Evolutionary conservation across 2,888 invertebrate species (phyloP), one percentile per base, ranked within the genome.

Genomic region (Sinotaia quadrata): DNA sequence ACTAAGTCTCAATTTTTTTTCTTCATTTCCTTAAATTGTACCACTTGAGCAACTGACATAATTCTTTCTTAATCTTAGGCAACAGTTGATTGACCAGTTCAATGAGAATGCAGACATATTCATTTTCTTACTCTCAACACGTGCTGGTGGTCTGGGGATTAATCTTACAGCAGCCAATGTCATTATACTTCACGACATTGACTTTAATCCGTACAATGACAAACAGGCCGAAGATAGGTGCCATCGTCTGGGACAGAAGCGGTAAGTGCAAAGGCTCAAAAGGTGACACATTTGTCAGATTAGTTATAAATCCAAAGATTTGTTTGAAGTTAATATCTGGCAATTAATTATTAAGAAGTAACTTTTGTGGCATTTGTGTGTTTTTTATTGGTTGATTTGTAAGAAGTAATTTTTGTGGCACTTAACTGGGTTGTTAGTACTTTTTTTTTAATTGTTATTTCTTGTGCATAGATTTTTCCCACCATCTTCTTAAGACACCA

Each of bases 171-270:
- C 95, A 0, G 98, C 98, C 0, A 97, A 98, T 89, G 95, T 95
- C 15, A 98, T 98, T 78, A 93, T 97, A 81, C 93, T 98, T 75
- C 97, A 98, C 88, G 98, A 98, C 86, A 95, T 98, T 61, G 98
- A 98, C 90, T 97, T 96, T 88, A 98, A 98, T 90, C 98, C 98
- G 0, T 97, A 98, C 89, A 98, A 98, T 88, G 98, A 98, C 88
- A 97, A 97, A 77, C 91, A 97, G 89, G 98, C 98, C 0, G 97
- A 98, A 87, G 98, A 98, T 89, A 90, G 94, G 85, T 93, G 91
- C 81, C 92, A 92, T 80, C 86, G 92, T 67, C 89, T 92, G 12
- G 92, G 92, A n/a, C 92, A 92, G 83, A 90, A 87, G 54, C 90
- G 88, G 91, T 91, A 69, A 31, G 41, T 3, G 21, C n/a, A n/a